Percentiles rank a stretch among this genome's conserved stretches.
phyloP scores from a whole-genome alignment of 2,113 vertebrate species.

The Antigone vipio region DNA sequence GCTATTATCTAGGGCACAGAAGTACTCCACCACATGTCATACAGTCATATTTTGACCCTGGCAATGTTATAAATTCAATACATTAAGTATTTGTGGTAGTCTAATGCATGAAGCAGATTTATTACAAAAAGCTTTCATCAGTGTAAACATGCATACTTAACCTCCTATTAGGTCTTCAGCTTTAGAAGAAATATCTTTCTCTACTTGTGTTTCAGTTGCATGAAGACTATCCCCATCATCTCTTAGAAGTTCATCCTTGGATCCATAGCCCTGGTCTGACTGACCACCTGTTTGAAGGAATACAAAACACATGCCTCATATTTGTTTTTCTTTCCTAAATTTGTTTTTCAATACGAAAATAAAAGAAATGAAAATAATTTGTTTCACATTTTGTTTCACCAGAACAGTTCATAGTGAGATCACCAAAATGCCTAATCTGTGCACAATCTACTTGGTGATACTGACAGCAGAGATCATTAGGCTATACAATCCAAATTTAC shows the following conservation, averaged over 20 bases:
- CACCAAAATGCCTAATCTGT: not conserved
- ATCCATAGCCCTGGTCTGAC: conserved; percentile 88
- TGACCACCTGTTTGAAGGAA: conserved; percentile 75
- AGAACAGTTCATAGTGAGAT: not conserved
- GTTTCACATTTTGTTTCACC: not conserved
- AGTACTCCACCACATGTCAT: not conserved
- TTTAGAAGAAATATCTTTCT: conserved; percentile 40
- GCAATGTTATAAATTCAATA: not conserved
- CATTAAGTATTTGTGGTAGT: not conserved
- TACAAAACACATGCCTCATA: not conserved
- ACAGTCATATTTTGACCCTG: not conserved
- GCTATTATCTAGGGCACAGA: not conserved
- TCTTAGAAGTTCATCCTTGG: conserved; percentile 88
- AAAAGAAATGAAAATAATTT: not conserved
- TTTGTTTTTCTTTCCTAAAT: not conserved
- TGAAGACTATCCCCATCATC: conserved; percentile 69
- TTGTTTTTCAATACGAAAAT: not conserved
- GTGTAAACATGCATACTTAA: conserved; percentile 49
- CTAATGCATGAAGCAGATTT: not conserved
- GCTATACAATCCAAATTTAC: not conserved
- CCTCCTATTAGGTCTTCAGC: conserved; percentile 57
- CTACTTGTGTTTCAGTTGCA: conserved; percentile 5
- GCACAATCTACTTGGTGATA: not conserved
- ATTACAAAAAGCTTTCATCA: not conserved
- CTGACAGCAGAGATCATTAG: not conserved